A percentile compares a stretch with the other conserved stretches of the same genome.
Conservation (phyloP, 2,113 vertebrate genomes). For the Gila orcuttii region DNA sequence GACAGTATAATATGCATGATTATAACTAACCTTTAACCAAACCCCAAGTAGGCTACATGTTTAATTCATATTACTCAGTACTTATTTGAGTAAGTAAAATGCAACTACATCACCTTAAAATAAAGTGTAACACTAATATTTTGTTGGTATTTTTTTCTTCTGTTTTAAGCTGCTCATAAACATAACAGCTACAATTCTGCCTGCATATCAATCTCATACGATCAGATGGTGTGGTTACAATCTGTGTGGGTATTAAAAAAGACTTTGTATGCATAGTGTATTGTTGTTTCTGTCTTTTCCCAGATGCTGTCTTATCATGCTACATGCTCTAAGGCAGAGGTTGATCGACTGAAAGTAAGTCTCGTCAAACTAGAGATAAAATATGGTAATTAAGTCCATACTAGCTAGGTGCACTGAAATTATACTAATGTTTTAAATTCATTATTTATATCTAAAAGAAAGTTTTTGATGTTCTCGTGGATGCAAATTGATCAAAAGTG, state of each 20-base stretch:
- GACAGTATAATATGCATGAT: too few relatives aligned
- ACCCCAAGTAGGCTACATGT: too few relatives aligned
- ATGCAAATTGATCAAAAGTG: background rate
- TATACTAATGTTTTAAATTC: background rate
- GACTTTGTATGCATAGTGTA: background rate
- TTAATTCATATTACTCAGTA: too few relatives aligned
- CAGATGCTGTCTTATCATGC: conserved; percentile 83
- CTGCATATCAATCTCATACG: background rate
- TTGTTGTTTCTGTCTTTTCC: conserved; percentile 28
- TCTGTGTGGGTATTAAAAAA: too few relatives aligned
- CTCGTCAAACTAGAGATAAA: background rate
- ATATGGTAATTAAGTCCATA: background rate
- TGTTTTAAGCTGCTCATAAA: background rate
- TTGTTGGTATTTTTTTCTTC: conserved; percentile 15
- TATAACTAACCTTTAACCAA: too few relatives aligned
- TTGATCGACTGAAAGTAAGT: conserved; percentile 80
- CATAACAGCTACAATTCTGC: background rate
- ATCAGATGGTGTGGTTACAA: background rate
- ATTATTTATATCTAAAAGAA: background rate
- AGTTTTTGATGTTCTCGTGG: background rate
- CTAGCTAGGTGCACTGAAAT: background rate
- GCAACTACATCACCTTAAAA: too few relatives aligned
- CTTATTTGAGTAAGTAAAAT: too few relatives aligned
- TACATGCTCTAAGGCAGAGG: conserved; percentile 81
- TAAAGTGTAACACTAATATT: too few relatives aligned